A percentile compares a stretch with the other conserved stretches of the same genome.
phyloP scores from a whole-genome alignment of 2,888 invertebrate species.

The Agrochola litura region DNA sequence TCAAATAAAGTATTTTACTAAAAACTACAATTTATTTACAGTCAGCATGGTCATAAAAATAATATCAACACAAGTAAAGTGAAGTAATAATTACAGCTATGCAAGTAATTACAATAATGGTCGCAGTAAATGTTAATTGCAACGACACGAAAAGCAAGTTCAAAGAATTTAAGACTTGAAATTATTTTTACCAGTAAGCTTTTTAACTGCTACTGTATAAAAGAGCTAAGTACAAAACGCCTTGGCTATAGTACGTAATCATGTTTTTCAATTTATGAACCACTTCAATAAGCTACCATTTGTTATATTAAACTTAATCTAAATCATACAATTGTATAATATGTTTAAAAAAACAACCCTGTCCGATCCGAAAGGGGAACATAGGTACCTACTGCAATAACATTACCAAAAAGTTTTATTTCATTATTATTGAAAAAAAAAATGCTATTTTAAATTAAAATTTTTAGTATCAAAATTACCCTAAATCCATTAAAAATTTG shows the following conservation, averaged over 20 bases:
- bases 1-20: not conserved
- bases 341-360: too few relatives aligned
- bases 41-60: conserved; percentile 8
- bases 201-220: not conserved
- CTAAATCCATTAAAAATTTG: too few relatives aligned
- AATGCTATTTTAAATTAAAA: too few relatives aligned
- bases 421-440: too few relatives aligned
- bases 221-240: not conserved
- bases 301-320: not conserved
- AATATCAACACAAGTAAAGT: conserved; percentile 4
- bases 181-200: conserved; percentile 13
- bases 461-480: too few relatives aligned
- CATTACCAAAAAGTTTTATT: too few relatives aligned
- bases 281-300: not conserved
- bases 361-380: too few relatives aligned
- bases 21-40: not conserved
- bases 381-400: too few relatives aligned
- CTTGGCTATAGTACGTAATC: not conserved
- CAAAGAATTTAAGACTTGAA: conserved; percentile 1
- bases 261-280: not conserved
- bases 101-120: conserved; percentile 41
- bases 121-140: conserved; percentile 38
- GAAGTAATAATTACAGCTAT: conserved; percentile 27
- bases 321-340: not conserved
- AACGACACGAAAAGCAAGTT: conserved; percentile 32